Conservation (phyloP, 2,113 vertebrate genomes). For the Alexandromys fortis region DNA sequence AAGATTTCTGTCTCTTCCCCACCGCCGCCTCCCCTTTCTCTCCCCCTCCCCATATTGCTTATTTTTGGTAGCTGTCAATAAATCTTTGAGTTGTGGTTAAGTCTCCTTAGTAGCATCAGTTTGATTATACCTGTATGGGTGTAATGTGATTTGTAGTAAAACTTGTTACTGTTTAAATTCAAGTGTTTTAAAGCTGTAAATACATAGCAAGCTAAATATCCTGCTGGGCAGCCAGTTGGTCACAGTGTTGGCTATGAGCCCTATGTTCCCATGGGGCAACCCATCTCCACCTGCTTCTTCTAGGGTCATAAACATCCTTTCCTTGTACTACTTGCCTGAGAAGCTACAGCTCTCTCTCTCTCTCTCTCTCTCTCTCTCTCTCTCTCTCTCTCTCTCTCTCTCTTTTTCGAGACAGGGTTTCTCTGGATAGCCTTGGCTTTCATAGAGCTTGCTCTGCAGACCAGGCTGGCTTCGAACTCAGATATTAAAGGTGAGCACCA, state of each 20-base stretch:
- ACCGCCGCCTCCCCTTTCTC: no score
- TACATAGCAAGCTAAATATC: slow-evolving; percentile 11
- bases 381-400: no score
- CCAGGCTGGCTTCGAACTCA: background rate
- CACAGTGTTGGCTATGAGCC: background rate
- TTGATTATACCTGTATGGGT: background rate
- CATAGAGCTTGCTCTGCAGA: no score
- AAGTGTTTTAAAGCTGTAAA: slow-evolving; percentile 32
- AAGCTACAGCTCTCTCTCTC: background rate
- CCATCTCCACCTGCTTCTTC: background rate
- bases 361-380: no score
- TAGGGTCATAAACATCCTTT: background rate
- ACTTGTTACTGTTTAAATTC: slow-evolving; percentile 5
- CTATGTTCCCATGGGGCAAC: background rate
- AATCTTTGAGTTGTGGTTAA: background rate
- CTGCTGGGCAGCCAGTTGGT: background rate
- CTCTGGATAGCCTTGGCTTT: background rate
- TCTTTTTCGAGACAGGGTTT: background rate
- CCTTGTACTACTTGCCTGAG: background rate
- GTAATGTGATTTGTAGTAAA: background rate
- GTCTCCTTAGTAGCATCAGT: background rate
- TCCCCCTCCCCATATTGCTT: slow-evolving; percentile 8
- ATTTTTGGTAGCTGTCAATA: background rate
- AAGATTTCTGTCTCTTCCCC: no score
- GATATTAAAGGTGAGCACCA: background rate